Percentiles rank a stretch among this genome's conserved stretches.
phyloP scores from a whole-genome alignment of 2,888 invertebrate genomes.

The Epinotia bilunana region DNA sequence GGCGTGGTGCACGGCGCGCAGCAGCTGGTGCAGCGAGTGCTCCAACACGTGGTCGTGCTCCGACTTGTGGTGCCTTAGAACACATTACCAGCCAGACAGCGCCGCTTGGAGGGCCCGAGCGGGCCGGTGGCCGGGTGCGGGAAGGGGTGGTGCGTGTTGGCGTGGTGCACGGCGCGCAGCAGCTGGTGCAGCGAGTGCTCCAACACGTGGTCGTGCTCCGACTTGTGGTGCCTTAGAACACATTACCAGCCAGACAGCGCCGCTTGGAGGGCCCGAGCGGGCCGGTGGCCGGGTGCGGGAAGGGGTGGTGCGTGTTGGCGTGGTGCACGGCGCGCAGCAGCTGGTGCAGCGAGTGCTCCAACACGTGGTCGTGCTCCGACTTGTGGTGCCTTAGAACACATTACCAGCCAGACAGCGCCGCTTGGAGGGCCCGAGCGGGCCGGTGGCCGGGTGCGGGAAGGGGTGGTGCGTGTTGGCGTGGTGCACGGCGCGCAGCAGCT shows the following conservation, averaged over 20 bases:
- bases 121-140: conserved; percentile 98
- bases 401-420: conserved; percentile 93
- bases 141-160: conserved; percentile 96
- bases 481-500: conserved; percentile 95
- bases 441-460: conserved; percentile 97
- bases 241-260: conserved; percentile 91
- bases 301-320: conserved; percentile 95
- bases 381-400: conserved; percentile 55
- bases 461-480: conserved; percentile 96
- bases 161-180: conserved; percentile 95
- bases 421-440: conserved; percentile 96
- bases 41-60: conserved; percentile 99
- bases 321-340: conserved; percentile 96
- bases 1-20: conserved; percentile 95
- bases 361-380: conserved; percentile 95
- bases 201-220: conserved; percentile 96
- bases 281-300: conserved; percentile 97
- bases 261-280: conserved; percentile 97
- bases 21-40: conserved; percentile 96
- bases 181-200: conserved; percentile 98
- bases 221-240: conserved; percentile 60
- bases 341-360: conserved; percentile 98
- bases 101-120: conserved; percentile 95
- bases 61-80: conserved; percentile 65
- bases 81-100: conserved; percentile 91